These are phyloP conservation scores for Morone chrysops DNA, from an alignment of 2,113 vertebrate species.

Conservation along the genomic window DNA sequence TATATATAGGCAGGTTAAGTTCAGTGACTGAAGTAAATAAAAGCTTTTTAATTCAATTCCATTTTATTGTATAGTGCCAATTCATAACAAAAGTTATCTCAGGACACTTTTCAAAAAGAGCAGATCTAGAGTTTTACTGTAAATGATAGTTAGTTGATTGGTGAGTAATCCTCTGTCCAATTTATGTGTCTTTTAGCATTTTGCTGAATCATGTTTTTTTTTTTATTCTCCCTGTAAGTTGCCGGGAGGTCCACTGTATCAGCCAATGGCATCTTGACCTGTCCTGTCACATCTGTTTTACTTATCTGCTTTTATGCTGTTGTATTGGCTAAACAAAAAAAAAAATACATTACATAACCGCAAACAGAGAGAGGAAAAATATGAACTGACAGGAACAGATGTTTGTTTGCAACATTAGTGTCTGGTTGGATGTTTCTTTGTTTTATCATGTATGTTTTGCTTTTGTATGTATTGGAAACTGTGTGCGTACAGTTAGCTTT, in stretches of 20 bases:
- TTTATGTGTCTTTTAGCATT: background rate
- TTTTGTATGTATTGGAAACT: background rate
- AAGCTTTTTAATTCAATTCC: no score
- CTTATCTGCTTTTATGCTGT: background rate
- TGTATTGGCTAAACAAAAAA: background rate
- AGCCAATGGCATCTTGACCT: background rate
- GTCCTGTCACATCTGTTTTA: background rate
- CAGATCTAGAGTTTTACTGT: no score
- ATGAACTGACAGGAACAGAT: background rate
- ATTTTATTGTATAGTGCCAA: no score
- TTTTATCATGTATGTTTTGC: background rate
- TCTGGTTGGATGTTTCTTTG: background rate
- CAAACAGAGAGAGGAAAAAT: background rate
- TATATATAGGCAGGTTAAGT: no score
- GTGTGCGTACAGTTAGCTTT: background rate
- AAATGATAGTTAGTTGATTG: background rate
- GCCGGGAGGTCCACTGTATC: no score
- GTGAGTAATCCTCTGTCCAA: background rate
- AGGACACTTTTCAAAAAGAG: no score
- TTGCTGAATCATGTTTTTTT: background rate
- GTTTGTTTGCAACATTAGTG: background rate
- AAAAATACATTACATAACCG: background rate
- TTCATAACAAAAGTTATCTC: no score
- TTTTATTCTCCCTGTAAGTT: no score
- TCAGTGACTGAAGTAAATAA: no score